Conservation (phyloP, 2,888 invertebrate species). For the Thera britannica region DNA sequence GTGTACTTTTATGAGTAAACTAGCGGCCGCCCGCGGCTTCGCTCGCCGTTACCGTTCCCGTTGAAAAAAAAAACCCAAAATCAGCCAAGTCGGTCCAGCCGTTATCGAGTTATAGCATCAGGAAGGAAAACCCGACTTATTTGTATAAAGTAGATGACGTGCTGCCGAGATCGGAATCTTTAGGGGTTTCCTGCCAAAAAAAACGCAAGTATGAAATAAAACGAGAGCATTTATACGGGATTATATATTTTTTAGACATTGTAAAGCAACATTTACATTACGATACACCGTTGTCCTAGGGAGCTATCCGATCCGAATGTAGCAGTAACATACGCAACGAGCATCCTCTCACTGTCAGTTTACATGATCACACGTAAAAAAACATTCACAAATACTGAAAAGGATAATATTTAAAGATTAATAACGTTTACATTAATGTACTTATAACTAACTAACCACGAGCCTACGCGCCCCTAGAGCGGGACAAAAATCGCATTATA, state of each 20-base stretch:
- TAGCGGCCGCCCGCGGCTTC: no score
- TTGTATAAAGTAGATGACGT: no score
- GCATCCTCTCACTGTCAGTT: conserved; percentile 56
- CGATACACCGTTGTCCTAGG: conserved; percentile 67
- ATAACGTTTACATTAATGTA: conserved; percentile 82
- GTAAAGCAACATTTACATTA: conserved; percentile 85
- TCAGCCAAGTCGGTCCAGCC: no score
- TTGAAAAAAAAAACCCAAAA: no score
- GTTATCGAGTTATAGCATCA: no score
- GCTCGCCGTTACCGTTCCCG: no score
- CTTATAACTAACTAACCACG: conserved; percentile 82
- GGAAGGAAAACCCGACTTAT: no score
- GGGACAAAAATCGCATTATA: conserved; percentile 73
- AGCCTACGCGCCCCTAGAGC: conserved; percentile 69
- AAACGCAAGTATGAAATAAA: conserved; percentile 52
- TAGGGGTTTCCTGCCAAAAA: no score
- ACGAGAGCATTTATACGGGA: conserved; percentile 74
- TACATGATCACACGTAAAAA: conserved; percentile 69
- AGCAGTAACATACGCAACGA: conserved; percentile 79
- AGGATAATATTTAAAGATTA: conserved; percentile 78
- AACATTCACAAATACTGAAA: conserved; percentile 83
- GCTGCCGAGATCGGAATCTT: no score
- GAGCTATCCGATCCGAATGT: conserved; percentile 83
- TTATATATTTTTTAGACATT: conserved; percentile 85
- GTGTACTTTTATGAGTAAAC: no score